phyloP scores from a whole-genome alignment of 1,140 invertebrate genomes.

The Proctacanthus coquilletti region DNA sequence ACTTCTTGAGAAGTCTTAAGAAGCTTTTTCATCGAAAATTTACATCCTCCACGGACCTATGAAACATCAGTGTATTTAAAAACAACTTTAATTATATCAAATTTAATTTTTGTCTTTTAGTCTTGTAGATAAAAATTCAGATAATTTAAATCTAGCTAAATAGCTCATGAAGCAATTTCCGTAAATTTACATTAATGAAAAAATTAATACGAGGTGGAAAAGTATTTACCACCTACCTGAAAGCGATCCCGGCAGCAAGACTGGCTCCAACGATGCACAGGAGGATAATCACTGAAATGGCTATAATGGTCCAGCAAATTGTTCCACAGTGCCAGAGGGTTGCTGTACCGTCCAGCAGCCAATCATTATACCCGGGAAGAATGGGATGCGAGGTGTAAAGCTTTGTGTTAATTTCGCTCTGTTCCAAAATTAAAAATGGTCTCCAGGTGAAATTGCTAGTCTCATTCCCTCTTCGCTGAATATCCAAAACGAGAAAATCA shows the following conservation, averaged over 20 bases:
- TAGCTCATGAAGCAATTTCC: no score
- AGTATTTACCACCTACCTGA: conserved; percentile 17
- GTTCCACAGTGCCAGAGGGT: conserved; percentile 25
- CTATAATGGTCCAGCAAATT: conserved; percentile 25
- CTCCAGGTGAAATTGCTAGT: conserved; percentile 15
- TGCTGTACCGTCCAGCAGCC: conserved; percentile 20
- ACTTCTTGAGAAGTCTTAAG: no score
- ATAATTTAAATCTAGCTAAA: no score
- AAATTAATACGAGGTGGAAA: background rate
- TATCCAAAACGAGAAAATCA: conserved; percentile 26
- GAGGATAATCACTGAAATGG: conserved; percentile 17
- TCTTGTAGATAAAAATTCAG: no score
- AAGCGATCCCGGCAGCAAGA: conserved; percentile 20
- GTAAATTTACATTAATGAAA: no score
- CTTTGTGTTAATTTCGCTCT: conserved; percentile 9
- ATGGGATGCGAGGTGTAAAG: conserved; percentile 23
- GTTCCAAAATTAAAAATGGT: conserved; percentile 23
- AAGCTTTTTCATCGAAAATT: no score
- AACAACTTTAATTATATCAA: no score
- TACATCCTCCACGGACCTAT: no score
- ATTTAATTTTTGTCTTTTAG: no score
- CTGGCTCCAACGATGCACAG: conserved; percentile 19
- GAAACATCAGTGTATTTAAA: no score
- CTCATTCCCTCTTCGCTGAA: conserved; percentile 8
- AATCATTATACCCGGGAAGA: conserved; percentile 24